phyloP scores from a whole-genome alignment of 1,140 invertebrate species.

The Antheraea pernyi region DNA sequence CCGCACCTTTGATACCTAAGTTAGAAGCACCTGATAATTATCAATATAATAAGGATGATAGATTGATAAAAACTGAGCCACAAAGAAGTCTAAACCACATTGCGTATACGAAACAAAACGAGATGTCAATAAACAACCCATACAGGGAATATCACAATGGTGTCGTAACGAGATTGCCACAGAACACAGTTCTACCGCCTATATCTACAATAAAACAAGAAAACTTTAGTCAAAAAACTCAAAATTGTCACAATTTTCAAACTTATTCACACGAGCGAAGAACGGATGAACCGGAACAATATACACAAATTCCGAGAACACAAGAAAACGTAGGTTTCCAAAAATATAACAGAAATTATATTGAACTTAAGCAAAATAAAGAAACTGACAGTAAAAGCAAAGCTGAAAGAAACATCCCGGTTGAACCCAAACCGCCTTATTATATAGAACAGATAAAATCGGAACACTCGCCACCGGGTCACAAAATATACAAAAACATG shows the following conservation, averaged over 20 bases:
- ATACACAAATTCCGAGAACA: conserved; percentile 46
- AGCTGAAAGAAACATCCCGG: conserved; percentile 28
- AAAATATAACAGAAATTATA: conserved; percentile 58
- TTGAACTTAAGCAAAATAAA: conserved; percentile 42
- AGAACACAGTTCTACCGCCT: conserved; percentile 67
- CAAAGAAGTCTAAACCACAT: conserved; percentile 42
- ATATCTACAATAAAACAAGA: conserved; percentile 79
- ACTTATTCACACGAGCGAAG: conserved; percentile 51
- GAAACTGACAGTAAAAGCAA: conserved; percentile 38
- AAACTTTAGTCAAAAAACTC: conserved; percentile 55
- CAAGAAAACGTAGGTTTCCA: conserved; percentile 69
- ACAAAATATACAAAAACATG: conserved; percentile 77
- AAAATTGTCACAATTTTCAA: conserved; percentile 54
- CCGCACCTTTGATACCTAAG: conserved; percentile 71
- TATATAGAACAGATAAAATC: conserved; percentile 79
- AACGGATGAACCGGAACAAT: conserved; percentile 40
- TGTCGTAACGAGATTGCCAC: conserved; percentile 37
- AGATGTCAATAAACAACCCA: conserved; percentile 24
- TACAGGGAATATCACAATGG: conserved; percentile 61
- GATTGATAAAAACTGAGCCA: conserved; percentile 47
- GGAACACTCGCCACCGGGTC: conserved; percentile 75
- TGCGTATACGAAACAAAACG: conserved; percentile 49
- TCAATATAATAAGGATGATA: conserved; percentile 64
- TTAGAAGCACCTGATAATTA: conserved; percentile 70
- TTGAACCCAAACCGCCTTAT: conserved; percentile 63